Evolutionary conservation across 2,113 vertebrate species (phyloP).

Genomic region (Odocoileus hemionus): DNA sequence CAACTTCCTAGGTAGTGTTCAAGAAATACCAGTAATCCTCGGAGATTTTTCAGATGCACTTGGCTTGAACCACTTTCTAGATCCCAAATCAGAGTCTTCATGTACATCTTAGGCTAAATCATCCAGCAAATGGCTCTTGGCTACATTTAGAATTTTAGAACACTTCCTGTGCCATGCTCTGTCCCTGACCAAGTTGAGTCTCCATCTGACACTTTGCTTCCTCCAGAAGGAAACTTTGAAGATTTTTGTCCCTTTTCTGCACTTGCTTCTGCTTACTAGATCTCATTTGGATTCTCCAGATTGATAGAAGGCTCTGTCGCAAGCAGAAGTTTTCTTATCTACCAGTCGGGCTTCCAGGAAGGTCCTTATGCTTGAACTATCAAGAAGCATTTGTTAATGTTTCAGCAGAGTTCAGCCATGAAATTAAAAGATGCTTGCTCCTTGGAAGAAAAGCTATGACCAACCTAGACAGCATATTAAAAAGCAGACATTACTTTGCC

Average conservation of each 20-base stretch:
- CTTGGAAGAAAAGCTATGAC: background rate
- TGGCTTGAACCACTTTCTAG: background rate
- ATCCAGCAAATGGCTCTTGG: background rate
- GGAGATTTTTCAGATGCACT: background rate
- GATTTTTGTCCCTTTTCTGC: background rate
- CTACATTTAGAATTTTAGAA: background rate
- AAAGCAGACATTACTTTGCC: background rate
- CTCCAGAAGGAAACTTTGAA: background rate
- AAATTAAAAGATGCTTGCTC: background rate
- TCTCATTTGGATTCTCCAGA: constrained; percentile 26
- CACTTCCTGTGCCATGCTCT: background rate
- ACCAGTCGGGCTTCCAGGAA: background rate
- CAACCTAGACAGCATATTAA: background rate
- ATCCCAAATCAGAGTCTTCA: background rate
- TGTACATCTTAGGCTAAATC: background rate
- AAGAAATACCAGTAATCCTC: background rate
- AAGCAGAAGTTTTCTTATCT: constrained; percentile 24
- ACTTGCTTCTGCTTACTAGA: background rate
- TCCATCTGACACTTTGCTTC: background rate
- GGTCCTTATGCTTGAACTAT: constrained; percentile 17
- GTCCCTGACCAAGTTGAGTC: background rate
- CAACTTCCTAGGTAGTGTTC: background rate
- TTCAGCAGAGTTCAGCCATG: background rate
- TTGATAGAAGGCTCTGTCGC: background rate
- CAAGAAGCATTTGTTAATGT: constrained; percentile 18